Evolutionary conservation across 2,113 vertebrate species (phyloP), one percentile per base, ranked within the genome.

Genomic region (Cnemophilus loriae): DNA sequence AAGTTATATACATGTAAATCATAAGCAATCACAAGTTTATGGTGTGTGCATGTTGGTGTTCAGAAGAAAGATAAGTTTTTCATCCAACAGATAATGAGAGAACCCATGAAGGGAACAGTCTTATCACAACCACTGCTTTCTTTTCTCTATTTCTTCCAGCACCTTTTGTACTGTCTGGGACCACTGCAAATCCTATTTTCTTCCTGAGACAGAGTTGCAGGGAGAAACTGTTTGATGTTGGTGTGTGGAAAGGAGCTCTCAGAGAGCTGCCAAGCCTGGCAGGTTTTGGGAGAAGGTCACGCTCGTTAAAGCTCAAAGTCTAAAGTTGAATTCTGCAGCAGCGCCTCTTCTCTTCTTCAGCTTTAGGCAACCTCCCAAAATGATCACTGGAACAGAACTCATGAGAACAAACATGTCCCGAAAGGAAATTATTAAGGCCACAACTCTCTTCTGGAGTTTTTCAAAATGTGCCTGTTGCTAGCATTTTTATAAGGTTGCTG

Each of bases 81-180:
- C 9, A 35, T 61, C 39, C 59, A 55, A 32, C 35, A 77, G 35
- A 90, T 91, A 85, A 74, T 16, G 20, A 81, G 52, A 59, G 39
- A 75, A 49, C 4, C 49, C 18, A 22, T 17, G 69, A 92, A 87
- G 17, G 22, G 30, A 84, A 57, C 37, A 20, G 21, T 77, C 42
- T 90, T 84, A 93, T 76, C 49, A 52, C 55, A 86, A 56, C 37
- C 5, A 23, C 3, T 67, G 37, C 50, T 64, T 95, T 83, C 42
- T 73, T 61, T 90, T 81, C 65, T 87, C 76, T 84, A 27, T 93
- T 93, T 95, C 80, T 95, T 86, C 61, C 46, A 81, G 61, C 39
- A 79, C 77, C 65, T 84, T 73, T 92, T 87, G 50, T 82, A 65
- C 83, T 74, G 69, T 69, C 52, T 67, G 47, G 89, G 88, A 82